Conservation (phyloP, 2,113 vertebrate species). For the Anas platyrhynchos region DNA sequence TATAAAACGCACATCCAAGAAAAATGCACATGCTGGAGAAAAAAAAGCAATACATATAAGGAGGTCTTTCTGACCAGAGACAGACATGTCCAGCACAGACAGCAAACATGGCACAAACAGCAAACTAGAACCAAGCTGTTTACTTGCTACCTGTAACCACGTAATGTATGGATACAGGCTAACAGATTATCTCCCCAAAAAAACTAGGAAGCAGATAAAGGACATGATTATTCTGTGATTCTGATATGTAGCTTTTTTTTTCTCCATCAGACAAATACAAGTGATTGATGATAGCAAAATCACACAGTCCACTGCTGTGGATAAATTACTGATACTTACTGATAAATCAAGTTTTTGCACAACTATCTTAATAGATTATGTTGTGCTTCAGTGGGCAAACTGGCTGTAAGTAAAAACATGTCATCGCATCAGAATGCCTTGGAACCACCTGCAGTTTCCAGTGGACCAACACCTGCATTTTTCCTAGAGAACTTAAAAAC, state of each 20-base stretch:
- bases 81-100: too few relatives aligned
- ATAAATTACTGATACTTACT: not conserved
- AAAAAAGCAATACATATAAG: not conserved
- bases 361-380: not conserved
- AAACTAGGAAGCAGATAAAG: not conserved
- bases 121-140: not conserved
- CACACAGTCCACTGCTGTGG: not conserved
- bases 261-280: not conserved
- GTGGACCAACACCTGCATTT: rapidly evolving
- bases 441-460: not conserved
- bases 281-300: not conserved
- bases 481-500: not conserved
- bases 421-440: not conserved
- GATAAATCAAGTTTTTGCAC: not conserved
- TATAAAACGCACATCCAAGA: not conserved
- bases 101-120: rapidly evolving
- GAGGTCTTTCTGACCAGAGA: not conserved
- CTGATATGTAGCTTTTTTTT: not conserved
- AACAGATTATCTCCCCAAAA: not conserved
- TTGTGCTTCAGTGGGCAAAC: not conserved
- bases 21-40: not conserved
- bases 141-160: not conserved
- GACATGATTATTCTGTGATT: not conserved
- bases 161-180: rapidly evolving
- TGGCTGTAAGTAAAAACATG: not conserved